Evolutionary conservation across 2,888 invertebrate species (phyloP), one percentile per base, ranked within the genome.

Genomic region (Sarcophaga caerulescens): DNA sequence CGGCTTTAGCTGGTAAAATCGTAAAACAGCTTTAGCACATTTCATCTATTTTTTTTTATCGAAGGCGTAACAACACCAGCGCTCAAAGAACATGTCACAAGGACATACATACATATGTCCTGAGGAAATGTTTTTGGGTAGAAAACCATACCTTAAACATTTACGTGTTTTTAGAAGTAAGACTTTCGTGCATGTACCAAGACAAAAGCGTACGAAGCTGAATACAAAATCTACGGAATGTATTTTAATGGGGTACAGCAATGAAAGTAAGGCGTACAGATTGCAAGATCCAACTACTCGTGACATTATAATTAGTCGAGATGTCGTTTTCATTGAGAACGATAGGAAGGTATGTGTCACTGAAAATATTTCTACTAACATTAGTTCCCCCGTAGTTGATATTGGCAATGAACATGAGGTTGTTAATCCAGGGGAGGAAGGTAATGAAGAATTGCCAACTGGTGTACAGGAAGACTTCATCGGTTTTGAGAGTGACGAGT

Each of bases 161-260:
- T 8, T 88, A 5, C 74, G 81, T 19, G 84, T 87, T 4, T 89
- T 89, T 71, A 87, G 88, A 1, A 85, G 88, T 25, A 87, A 77
- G 25, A 88, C 85, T 0, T 87, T 87, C 76, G 87, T 78, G 0
- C 83, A 88, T 44, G 57, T 87, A 8, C 87, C 87, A 17, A 88
- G 86, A 74, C 75, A 84, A 69, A 88, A 85, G 57, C 85, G 85
- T n/a, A 65, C 5, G 1, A 86, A 87, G 47, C 52, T 87, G 6
- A 76, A 87, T 21, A 17, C 79, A 12, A 88, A 89, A 81, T 87
- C 88, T 12, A 57, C n/a, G 17, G 87, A 87, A 57, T 87, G 84
- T 45, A 77, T 89, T 76, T 45, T 88, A 45, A 66, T 89, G 11
- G 85, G 87, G 0, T 88, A 87, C 14, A 63, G 78, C 25, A 62